Conservation (phyloP, 2,888 invertebrate species). For the Cylloceria caligata region DNA sequence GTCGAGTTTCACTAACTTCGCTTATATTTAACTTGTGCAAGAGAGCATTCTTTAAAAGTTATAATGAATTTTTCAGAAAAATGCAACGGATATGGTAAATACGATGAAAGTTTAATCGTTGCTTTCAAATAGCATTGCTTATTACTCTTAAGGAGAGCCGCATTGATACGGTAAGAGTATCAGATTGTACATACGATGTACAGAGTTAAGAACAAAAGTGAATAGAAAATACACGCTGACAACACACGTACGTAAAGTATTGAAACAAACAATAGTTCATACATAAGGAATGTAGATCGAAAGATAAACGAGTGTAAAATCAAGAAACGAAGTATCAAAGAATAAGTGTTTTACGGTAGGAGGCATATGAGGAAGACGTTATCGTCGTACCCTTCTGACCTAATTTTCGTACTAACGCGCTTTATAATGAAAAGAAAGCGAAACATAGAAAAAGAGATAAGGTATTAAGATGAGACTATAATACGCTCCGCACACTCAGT, state of each 20-base stretch:
- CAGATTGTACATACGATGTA: neutral
- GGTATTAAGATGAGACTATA: neutral
- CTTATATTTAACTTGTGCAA: neutral
- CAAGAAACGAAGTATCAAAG: slow-evolving; percentile 4
- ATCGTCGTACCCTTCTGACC: slow-evolving; percentile 70
- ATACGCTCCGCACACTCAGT: neutral
- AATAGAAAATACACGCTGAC: neutral
- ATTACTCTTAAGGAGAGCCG: neutral
- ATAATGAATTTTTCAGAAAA: neutral
- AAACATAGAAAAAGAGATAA: slow-evolving; percentile 13
- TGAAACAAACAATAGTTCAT: neutral
- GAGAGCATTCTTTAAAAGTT: too few relatives aligned
- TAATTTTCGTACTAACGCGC: slow-evolving; percentile 75
- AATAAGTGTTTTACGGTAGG: slow-evolving; percentile 28
- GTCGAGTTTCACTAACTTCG: neutral
- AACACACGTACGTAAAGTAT: neutral
- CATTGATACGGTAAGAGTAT: neutral
- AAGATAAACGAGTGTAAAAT: slow-evolving; percentile 13
- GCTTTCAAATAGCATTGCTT: slow-evolving; percentile 11
- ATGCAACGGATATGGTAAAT: neutral
- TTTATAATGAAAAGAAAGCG: neutral
- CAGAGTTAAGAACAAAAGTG: neutral
- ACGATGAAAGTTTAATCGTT: neutral
- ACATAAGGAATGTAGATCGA: neutral
- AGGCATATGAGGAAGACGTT: slow-evolving; percentile 19